Conservation (phyloP, 2,797 vertebrate species). For the Perodicticus potto region DNA sequence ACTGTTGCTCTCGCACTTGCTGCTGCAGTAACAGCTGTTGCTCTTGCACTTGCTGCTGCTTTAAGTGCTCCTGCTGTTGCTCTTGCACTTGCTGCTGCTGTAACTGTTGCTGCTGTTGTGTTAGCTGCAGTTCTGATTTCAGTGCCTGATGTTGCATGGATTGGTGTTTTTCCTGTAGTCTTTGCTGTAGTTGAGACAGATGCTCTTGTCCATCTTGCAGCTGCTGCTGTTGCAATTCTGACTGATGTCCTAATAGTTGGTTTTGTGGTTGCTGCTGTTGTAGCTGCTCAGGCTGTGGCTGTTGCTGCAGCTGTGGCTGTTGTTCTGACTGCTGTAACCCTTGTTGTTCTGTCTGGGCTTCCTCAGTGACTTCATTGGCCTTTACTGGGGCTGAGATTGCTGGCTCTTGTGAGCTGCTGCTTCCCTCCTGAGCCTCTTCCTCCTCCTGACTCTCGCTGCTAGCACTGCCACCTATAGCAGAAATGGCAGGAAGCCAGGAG, state of each 20-base stretch:
- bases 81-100: not conserved
- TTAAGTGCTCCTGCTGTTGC: not conserved
- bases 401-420: not conserved
- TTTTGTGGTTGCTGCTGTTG: not conserved
- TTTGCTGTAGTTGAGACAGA: not conserved
- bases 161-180: not conserved
- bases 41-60: not conserved
- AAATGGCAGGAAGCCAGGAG: conserved; percentile 65
- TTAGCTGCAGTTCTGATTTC: not conserved
- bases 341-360: not conserved
- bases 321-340: not conserved
- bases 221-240: not conserved
- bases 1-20: not conserved
- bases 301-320: not conserved
- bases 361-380: not conserved
- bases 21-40: not conserved
- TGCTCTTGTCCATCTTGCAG: not conserved
- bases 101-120: not conserved
- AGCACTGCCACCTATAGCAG: conserved; percentile 72
- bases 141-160: not conserved
- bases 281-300: not conserved
- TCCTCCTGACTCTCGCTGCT: conserved; percentile 68
- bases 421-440: conserved; percentile 56
- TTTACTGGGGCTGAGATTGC: not conserved
- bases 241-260: not conserved